phyloP scores from a whole-genome alignment of 2,113 vertebrate species.

The Nettapus auritus region DNA sequence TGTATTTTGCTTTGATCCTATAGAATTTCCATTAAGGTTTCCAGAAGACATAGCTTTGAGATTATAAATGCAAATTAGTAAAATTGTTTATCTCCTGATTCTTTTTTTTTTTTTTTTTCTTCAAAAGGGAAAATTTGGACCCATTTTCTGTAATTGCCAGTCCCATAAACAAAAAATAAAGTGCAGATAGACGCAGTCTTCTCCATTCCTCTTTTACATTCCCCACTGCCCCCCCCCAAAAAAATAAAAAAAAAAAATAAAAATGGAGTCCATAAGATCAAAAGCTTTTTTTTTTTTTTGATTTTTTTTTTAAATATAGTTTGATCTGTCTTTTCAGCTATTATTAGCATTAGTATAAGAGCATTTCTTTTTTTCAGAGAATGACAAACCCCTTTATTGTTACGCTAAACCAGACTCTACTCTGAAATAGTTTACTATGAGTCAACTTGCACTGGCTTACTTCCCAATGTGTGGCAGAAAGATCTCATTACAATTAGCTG shows the following conservation, averaged over 20 bases:
- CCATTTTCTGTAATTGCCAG: not conserved
- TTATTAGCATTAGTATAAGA: not conserved
- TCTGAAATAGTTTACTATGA: constrained; percentile 15
- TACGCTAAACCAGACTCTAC: not conserved
- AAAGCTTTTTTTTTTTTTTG: not conserved
- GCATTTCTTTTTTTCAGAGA: not conserved
- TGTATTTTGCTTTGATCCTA: not conserved
- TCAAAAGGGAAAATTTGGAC: not conserved
- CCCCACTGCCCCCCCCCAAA: too few relatives aligned
- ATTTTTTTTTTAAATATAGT: too few relatives aligned
- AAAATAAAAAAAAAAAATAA: too few relatives aligned
- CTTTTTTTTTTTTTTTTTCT: not conserved
- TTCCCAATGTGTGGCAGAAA: not conserved
- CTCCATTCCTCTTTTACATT: not conserved
- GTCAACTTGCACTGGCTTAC: not conserved
- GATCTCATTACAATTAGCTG: not conserved
- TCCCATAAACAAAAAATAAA: not conserved
- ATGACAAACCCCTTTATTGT: not conserved
- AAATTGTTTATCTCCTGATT: not conserved
- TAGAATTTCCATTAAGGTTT: not conserved
- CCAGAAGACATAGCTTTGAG: not conserved
- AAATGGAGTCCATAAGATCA: not conserved
- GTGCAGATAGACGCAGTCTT: not conserved
- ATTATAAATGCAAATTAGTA: not conserved
- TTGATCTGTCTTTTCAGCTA: not conserved